Evolutionary conservation across 2,113 vertebrate genomes (phyloP), one percentile per base, ranked within the genome.

Genomic region (Symphodus melops): DNA sequence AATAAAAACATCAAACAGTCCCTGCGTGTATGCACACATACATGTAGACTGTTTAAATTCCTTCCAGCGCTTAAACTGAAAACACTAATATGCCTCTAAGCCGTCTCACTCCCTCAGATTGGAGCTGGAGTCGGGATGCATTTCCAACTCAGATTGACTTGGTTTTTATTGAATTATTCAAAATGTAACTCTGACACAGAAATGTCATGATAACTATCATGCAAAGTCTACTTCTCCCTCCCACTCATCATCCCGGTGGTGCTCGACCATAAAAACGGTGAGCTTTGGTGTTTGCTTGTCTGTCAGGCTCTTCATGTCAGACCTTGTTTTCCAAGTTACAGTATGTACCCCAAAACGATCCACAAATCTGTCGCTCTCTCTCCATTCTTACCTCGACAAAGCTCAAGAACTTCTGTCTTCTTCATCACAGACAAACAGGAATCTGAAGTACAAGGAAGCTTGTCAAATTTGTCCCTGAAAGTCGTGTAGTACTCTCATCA

Each of bases 351-450:
- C 37, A 25, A 25, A 55, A 55, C 8, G 2, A 14, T n/a, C 28
- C 28, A 33, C 9, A 53, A 23, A 60, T 8, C 20, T 41, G 36
- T 48, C 14, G 20, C 16, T 59, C 52, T 16, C 1, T 7, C 16
- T 10, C 2, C 28, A 12, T 72, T 66, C 23, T 42, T 13, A 48
- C 7, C 9, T 8, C 6, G 76, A 64, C 72, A 57, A 53, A 63
- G 17, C 12, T 44, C 11, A 51, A 46, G 44, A 60, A 17, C 55
- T 19, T 33, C 36, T 65, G 42, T 64, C 25, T 49, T 25, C 23
- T 48, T 51, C 46, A 67, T 80, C 25, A 23, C 46, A 59, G 44
- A 42, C 1, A 53, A 68, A 48, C 53, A 19, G 28, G 14, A 48
- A 25, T 54, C 46, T 33, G 3, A 16, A 71, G 4, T 21, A 12